phyloP scores from a whole-genome alignment of 2,113 vertebrate genomes.

The Gymnogyps californianus region DNA sequence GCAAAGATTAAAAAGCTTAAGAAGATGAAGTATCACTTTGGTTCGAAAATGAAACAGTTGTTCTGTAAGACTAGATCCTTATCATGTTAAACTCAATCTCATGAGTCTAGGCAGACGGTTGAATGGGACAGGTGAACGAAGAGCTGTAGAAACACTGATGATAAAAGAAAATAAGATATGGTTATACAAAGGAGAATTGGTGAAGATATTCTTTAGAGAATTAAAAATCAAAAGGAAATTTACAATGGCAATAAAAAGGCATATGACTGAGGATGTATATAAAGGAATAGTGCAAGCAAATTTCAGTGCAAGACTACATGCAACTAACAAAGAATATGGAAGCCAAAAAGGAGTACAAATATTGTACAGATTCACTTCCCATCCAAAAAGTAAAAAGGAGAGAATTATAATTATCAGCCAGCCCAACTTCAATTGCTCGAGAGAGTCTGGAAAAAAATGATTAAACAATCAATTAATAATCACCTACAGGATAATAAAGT shows the following conservation, averaged over 20 bases:
- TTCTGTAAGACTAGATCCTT: not conserved
- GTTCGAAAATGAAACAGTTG: not conserved
- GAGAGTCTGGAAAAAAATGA: not conserved
- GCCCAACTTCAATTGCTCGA: not conserved
- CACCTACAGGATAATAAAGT: not conserved
- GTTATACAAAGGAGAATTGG: not conserved
- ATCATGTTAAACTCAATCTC: not conserved
- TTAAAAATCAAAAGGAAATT: not conserved
- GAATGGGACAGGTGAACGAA: not conserved
- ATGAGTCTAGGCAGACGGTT: rapidly evolving
- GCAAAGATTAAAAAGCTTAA: not conserved
- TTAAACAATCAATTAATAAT: constrained; percentile 4
- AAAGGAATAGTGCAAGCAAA: not conserved
- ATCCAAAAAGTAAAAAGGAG: not conserved
- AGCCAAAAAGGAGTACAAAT: not conserved
- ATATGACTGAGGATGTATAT: not conserved
- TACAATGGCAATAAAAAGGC: not conserved
- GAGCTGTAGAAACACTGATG: not conserved
- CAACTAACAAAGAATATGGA: not conserved
- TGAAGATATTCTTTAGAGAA: not conserved
- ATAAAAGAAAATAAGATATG: not conserved
- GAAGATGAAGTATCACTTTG: not conserved
- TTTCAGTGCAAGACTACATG: not conserved
- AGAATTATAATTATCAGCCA: not conserved
- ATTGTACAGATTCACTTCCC: not conserved